Evolutionary conservation across 2,888 invertebrate species (phyloP).

Genomic region (Lasioglossum morio): DNA sequence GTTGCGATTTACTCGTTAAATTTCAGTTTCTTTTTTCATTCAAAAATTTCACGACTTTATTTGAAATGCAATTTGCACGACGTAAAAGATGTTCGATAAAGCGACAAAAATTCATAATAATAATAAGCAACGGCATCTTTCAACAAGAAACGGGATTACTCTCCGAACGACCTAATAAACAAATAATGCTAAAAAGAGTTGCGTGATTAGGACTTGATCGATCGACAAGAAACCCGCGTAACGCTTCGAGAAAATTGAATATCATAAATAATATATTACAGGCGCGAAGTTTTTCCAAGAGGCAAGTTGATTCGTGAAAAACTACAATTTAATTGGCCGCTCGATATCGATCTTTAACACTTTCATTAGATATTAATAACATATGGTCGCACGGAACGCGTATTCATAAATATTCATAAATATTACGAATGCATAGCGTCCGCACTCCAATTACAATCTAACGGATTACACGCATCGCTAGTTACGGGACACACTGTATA

Average conservation of each 20-base stretch:
- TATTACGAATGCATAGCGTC: background rate
- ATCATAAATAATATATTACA: background rate
- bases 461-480: background rate
- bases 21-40: no score
- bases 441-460: constrained; percentile 1
- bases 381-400: background rate
- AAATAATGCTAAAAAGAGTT: background rate
- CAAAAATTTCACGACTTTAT: no score
- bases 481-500: background rate
- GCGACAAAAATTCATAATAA: no score
- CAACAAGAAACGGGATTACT: no score
- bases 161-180: background rate
- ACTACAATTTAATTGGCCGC: background rate
- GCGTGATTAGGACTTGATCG: background rate
- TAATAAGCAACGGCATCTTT: no score
- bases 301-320: background rate
- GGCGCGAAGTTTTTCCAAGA: background rate
- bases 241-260: background rate
- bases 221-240: background rate
- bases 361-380: constrained; percentile 9
- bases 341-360: background rate
- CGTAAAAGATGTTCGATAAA: no score
- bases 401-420: constrained; percentile 1
- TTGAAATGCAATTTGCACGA: no score
- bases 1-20: no score